Conservation (phyloP, 64 coral and sea anemone genomes). For the Montipora cactus region DNA sequence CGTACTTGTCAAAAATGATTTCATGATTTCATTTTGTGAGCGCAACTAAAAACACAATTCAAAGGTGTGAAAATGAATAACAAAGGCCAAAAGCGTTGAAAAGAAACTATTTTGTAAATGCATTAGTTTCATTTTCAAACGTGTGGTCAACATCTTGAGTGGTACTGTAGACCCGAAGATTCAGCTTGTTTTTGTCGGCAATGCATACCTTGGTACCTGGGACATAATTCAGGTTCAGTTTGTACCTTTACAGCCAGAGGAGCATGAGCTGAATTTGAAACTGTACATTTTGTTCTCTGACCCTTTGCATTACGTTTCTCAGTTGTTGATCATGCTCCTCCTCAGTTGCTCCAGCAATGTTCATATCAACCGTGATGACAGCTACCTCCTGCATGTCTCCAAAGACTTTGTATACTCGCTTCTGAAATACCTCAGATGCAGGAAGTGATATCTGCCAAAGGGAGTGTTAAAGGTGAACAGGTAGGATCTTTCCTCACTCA, state of each 20-base stretch:
- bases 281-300: neutral
- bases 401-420: slow-evolving; percentile 63
- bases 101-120: no score
- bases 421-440: slow-evolving; percentile 37
- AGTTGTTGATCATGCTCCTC: slow-evolving; percentile 56
- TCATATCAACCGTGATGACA: slow-evolving; percentile 64
- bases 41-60: no score
- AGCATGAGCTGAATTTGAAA: no score
- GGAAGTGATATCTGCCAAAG: slow-evolving; percentile 43
- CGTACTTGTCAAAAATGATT: no score
- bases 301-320: slow-evolving; percentile 52
- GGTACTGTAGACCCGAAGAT: no score
- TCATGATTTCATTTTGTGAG: no score
- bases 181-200: no score
- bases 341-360: slow-evolving; percentile 49
- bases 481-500: slow-evolving; percentile 58
- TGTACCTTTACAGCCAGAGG: slow-evolving; percentile 32
- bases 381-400: slow-evolving; percentile 46
- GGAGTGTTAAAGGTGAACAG: slow-evolving; percentile 27
- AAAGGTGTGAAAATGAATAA: no score
- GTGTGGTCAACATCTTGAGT: no score
- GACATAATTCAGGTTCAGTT: slow-evolving; percentile 24
- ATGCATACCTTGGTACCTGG: slow-evolving; percentile 9
- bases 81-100: no score
- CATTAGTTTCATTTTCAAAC: no score